Base-by-base conservation (phyloP, 2,113 vertebrate genomes). In the Hyperopisus bebe region DNA sequence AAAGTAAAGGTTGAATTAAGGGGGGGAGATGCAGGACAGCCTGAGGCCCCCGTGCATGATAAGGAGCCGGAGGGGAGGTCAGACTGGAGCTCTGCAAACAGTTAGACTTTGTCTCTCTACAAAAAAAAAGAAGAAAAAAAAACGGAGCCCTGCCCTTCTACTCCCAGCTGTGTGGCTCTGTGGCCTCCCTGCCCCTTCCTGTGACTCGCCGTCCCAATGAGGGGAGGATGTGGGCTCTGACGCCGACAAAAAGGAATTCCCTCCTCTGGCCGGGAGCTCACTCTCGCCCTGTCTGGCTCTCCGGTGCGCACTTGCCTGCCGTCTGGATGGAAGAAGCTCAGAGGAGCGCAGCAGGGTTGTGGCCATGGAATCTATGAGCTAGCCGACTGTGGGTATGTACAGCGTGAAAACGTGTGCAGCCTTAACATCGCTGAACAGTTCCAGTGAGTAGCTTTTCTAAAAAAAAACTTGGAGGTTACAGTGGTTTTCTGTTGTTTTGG, bases 181-280 rank as follows among this genome's bases (percentile, higher is more conserved):
- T 95, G 95, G 94, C 90, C 93, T 93, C 94, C 94, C 94, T 95
- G 93, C 95, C 95, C 91, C 95, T 90, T 90, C 91, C 92, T 95
- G 95, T 95, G 94, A 95, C 95, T 94, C 95, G 95, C 94, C 95
- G 94, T 93, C 93, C 92, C 86, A 90, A 89, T 70, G 91, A 92
- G 94, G 94, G 94, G 94, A 94, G 92, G 94, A 91, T 89, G 88
- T 92, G 90, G 92, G 90, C 92, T 95, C 95, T 95, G 95, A 96
- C 94, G 94, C 95, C 94, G 94, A 95, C 94, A 96, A 95, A 95
- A 95, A 95, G 96, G 95, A 96, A 96, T 96, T 95, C 96, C 96
- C 96, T 94, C 92, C 90, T 86, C 93, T 66, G 90, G 90, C 90
- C 58, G 91, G 90, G 92, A 70, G 90, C 94, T 94, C 93, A 94